A percentile compares a stretch with the other conserved stretches of the same genome.
Evolutionary conservation across 1,140 invertebrate species (phyloP).

Genomic region (Rhagoletis zephyria): DNA sequence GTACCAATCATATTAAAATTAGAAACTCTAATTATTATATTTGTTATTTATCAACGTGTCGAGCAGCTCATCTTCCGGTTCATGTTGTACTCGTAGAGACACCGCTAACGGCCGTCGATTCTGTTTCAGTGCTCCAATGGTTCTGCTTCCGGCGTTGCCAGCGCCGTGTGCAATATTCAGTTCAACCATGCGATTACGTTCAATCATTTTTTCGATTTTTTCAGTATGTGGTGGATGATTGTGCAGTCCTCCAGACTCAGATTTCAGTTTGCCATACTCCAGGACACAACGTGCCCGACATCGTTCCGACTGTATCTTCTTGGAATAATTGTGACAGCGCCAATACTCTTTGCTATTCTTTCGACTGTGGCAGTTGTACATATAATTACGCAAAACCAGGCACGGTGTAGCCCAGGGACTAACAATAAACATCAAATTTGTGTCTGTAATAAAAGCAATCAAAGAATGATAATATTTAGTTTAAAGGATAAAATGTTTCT

Average conservation of each 20-base stretch:
- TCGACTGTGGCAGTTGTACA: constrained; percentile 72
- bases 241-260: constrained; percentile 67
- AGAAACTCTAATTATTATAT: background rate
- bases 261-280: constrained; percentile 67
- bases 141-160: background rate
- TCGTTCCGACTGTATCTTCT: constrained; percentile 66
- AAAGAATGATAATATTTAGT: constrained; percentile 27
- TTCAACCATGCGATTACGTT: constrained; percentile 64
- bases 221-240: constrained; percentile 72
- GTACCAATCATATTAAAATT: constrained; percentile 6
- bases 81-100: background rate
- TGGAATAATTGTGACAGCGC: constrained; percentile 73
- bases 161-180: background rate
- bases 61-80: background rate
- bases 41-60: constrained; percentile 15
- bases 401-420: constrained; percentile 72
- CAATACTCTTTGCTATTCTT: constrained; percentile 71
- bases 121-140: background rate
- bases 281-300: constrained; percentile 72
- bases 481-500: background rate
- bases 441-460: constrained; percentile 54
- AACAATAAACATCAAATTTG: constrained; percentile 65
- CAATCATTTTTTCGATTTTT: constrained; percentile 71
- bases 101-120: background rate
- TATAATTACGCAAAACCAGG: constrained; percentile 67